phyloP scores from a whole-genome alignment of 2,888 invertebrate genomes.

The Pocota personata region DNA sequence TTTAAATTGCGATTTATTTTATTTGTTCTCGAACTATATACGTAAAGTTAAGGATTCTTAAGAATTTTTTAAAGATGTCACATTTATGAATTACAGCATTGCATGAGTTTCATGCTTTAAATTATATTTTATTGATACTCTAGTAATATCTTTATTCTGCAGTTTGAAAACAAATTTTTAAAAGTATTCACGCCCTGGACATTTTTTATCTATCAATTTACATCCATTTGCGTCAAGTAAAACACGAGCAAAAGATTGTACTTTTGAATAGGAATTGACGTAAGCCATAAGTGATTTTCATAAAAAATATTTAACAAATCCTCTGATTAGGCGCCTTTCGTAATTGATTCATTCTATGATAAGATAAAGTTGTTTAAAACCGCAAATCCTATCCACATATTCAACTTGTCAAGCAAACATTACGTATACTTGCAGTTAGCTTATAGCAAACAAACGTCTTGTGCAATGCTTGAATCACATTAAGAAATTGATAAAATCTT shows the following conservation, averaged over 20 bases:
- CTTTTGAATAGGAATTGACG: conserved; percentile 1
- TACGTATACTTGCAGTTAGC: background rate
- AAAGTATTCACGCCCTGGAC: background rate
- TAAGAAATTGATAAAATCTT: conserved; percentile 11
- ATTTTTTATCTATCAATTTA: background rate
- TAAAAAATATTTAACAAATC: conserved; percentile 12
- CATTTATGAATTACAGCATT: too few relatives aligned
- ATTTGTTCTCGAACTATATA: too few relatives aligned
- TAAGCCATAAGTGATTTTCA: background rate
- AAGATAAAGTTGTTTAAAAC: background rate
- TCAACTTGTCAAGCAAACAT: background rate
- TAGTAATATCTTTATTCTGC: too few relatives aligned
- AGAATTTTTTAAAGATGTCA: too few relatives aligned
- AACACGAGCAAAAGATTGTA: conserved; percentile 3
- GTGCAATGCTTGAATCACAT: conserved; percentile 15
- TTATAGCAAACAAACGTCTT: background rate
- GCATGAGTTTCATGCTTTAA: too few relatives aligned
- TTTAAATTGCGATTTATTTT: too few relatives aligned
- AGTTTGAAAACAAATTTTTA: too few relatives aligned
- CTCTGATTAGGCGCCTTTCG: conserved; percentile 8
- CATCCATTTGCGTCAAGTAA: conserved; percentile 21
- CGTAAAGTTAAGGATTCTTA: too few relatives aligned
- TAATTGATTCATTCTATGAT: conserved; percentile 2
- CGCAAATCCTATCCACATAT: background rate
- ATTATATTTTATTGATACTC: too few relatives aligned